Base-by-base conservation (phyloP, 2,888 invertebrate genomes). In the Leptodirus hochenwartii region DNA sequence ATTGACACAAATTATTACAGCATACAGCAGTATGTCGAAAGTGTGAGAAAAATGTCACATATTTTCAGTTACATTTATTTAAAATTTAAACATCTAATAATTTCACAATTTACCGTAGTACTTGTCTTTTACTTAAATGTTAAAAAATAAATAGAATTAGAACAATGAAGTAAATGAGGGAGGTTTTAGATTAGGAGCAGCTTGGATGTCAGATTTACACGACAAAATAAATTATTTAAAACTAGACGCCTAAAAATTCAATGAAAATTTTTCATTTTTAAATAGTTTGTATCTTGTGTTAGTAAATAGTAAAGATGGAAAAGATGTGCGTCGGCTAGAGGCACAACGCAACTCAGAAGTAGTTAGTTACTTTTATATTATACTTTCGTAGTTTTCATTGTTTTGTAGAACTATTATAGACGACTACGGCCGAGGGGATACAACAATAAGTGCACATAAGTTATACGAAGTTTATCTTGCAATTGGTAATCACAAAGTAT, bases 41-140 rank as follows among this genome's bases (percentile, higher is more conserved):
- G n/a, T n/a, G n/a, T n/a, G n/a, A n/a, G n/a, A n/a, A n/a, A n/a
- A n/a, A n/a, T n/a, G n/a, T n/a, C n/a, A n/a, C n/a, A n/a, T n/a
- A 35, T 47, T 44, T 50, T 47, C 47, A 49, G 49, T 50, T 51
- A 53, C 51, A 53, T 53, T 52, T 51, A 53, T 51, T 53, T 53
- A 43, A 50, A 50, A 51, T 52, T 51, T 51, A 51, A 50, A 53
- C 51, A 51, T 50, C 51, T 51, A 53, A 45, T 47, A 44, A 48
- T 49, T 48, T 50, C 48, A 50, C 48, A 51, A 43, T 43, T 47
- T 41, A 41, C 44, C 44, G 41, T 42, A 46, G 41, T 24, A 22
- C 24, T 36, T 29, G n/a, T n/a, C n/a, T 25, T 41, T 41, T 45
- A 43, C 43, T 42, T 44, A 47, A 45, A 42, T 41, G 47, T 40